These are phyloP conservation scores for Dendrolimus houi DNA, from an alignment of 2,888 invertebrate species.

Conservation along the genomic window DNA sequence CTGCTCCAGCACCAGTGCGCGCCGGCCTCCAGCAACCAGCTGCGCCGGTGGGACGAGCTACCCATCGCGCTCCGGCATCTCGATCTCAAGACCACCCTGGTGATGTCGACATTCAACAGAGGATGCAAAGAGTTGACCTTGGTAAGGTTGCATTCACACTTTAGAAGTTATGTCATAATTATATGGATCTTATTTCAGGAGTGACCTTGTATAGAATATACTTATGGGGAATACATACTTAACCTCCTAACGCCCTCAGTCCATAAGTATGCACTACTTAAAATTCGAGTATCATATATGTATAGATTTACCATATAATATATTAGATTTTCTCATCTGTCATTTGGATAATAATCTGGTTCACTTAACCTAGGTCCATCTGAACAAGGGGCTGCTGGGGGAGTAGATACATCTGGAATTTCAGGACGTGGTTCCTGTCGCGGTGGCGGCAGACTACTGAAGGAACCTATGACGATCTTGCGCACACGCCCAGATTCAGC, in stretches of 20 bases:
- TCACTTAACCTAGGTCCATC: too few species aligned
- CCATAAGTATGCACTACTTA: too few species aligned
- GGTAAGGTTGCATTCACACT: constrained; percentile 19
- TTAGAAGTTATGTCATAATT: too few species aligned
- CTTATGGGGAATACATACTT: too few species aligned
- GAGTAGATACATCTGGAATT: constrained; percentile 32
- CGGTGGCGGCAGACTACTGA: constrained; percentile 64
- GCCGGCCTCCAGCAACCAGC: constrained; percentile 45
- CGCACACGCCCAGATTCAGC: constrained; percentile 53
- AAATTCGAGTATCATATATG: too few species aligned
- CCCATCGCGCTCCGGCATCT: constrained; percentile 37
- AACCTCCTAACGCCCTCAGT: too few species aligned
- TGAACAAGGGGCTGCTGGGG: constrained; percentile 18
- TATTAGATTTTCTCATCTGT: too few species aligned
- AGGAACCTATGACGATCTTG: constrained; percentile 50
- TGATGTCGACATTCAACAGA: constrained; percentile 51
- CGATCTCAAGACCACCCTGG: constrained; percentile 56
- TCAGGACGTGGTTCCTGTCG: constrained; percentile 72
- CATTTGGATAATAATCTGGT: too few species aligned
- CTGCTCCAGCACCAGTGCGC: constrained; percentile 41
- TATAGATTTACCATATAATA: too few species aligned
- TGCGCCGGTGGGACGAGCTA: constrained; percentile 44
- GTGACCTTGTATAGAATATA: too few species aligned
- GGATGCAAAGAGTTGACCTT: constrained; percentile 46
- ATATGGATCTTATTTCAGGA: too few species aligned